Evolutionary conservation across 2,113 vertebrate species (phyloP).

Genomic region (Solenodon paradoxus): DNA sequence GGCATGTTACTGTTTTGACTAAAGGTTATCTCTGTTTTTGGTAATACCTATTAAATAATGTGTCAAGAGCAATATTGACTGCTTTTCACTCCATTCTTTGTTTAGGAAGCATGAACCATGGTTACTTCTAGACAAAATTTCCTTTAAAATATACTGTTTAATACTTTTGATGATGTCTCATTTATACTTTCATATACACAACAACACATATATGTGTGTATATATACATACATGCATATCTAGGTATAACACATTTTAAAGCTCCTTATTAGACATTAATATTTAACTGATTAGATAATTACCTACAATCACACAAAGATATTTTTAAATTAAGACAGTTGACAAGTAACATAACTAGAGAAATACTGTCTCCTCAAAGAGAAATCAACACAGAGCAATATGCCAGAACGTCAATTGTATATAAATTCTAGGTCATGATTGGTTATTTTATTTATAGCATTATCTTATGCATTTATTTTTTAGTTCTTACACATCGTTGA

Average conservation of each 20-base stretch:
- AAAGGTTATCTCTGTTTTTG: not conserved
- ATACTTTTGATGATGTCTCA: not conserved
- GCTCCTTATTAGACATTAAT: not conserved
- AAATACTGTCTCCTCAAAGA: not conserved
- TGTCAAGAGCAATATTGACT: not conserved
- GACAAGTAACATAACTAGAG: not conserved
- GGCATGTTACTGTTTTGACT: not conserved
- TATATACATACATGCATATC: not conserved
- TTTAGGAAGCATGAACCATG: not conserved
- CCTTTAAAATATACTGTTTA: not conserved
- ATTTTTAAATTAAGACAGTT: not conserved
- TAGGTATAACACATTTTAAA: not conserved
- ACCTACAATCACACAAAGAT: not conserved
- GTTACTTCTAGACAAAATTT: not conserved
- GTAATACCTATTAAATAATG: not conserved
- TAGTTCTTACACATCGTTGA: not conserved
- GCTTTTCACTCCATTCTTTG: not conserved
- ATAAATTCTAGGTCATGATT: not conserved
- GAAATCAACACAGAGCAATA: not conserved
- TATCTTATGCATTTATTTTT: not conserved
- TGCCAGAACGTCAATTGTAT: not conserved
- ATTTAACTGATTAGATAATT: not conserved
- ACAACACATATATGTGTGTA: not conserved
- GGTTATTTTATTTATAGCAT: not conserved
- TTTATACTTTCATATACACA: not conserved